A percentile compares a stretch with the other conserved stretches of the same genome.
Conservation (phyloP, 2,113 vertebrate species). For the Anhinga rufa region DNA sequence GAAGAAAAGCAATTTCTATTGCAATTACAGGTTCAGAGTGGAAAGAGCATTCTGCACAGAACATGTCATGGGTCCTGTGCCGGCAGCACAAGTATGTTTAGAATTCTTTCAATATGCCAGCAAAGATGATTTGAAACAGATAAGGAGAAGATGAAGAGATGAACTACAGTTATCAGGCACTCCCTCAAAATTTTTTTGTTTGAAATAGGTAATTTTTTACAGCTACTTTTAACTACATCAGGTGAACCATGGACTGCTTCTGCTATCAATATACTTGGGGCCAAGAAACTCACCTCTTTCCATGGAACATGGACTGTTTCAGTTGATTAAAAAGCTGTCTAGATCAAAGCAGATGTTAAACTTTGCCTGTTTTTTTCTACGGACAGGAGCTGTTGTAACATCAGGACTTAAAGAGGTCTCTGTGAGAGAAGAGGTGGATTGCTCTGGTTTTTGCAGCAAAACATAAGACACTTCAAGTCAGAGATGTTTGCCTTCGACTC, state of each 20-base stretch:
- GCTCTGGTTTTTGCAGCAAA: not conserved
- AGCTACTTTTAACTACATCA: not conserved
- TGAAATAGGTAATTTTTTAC: not conserved
- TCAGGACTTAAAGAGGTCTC: not conserved
- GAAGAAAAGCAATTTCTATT: not conserved
- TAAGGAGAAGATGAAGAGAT: not conserved
- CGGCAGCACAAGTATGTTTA: not conserved
- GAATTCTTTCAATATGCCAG: not conserved
- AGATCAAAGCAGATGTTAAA: not conserved
- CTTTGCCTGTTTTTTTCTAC: not conserved
- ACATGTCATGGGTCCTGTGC: not conserved
- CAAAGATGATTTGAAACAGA: not conserved
- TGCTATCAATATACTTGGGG: not conserved
- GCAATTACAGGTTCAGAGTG: not conserved
- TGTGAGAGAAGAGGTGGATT: not conserved
- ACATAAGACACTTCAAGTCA: not conserved
- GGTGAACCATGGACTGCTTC: not conserved
- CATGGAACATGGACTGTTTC: not conserved
- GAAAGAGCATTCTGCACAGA: not conserved
- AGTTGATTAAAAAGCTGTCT: not conserved
- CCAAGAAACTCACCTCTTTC: not conserved
- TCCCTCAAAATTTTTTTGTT: not conserved
- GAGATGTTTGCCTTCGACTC: not conserved
- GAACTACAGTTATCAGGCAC: not conserved
- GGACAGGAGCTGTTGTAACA: not conserved